These are phyloP conservation scores for Ctenomys sociabilis DNA, from an alignment of 2,113 vertebrate genomes.

Conservation along the genomic window DNA sequence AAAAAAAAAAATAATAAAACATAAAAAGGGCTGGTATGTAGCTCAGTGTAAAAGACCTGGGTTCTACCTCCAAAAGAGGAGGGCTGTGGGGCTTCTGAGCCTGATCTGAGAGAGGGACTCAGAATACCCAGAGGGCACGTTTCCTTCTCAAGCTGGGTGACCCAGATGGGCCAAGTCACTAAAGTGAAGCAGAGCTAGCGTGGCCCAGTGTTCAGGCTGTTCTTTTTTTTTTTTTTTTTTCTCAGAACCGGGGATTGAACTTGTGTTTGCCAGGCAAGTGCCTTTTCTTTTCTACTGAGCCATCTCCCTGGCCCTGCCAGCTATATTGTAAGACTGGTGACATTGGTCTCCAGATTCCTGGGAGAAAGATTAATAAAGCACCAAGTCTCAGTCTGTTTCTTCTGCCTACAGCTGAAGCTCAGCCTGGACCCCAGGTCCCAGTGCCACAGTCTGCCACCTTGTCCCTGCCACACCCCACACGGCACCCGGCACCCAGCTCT, in stretches of 20 bases:
- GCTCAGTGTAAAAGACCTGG: neutral
- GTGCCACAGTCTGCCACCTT: neutral
- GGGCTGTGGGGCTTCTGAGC: neutral
- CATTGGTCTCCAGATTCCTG: neutral
- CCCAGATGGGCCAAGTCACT: neutral
- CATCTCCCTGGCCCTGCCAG: too few relatives aligned
- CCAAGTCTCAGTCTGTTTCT: neutral
- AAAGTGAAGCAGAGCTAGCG: neutral
- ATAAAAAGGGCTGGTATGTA: neutral
- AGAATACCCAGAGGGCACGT: neutral
- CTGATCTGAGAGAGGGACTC: neutral
- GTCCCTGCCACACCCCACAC: accelerated
- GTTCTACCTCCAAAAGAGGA: neutral
- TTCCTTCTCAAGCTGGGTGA: neutral
- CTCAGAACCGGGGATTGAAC: too few relatives aligned
- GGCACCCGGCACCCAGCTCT: neutral
- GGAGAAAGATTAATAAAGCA: neutral
- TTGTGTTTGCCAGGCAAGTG: too few relatives aligned
- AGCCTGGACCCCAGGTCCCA: neutral
- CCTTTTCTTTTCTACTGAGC: too few relatives aligned
- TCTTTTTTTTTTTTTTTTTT: neutral
- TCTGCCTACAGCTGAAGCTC: neutral
- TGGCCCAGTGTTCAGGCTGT: neutral
- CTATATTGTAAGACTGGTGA: too few relatives aligned
- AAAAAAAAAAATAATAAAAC: neutral